These are phyloP conservation scores for Aphaenogaster floridana DNA, from an alignment of 1,140 invertebrate genomes.

Conservation along the genomic window DNA sequence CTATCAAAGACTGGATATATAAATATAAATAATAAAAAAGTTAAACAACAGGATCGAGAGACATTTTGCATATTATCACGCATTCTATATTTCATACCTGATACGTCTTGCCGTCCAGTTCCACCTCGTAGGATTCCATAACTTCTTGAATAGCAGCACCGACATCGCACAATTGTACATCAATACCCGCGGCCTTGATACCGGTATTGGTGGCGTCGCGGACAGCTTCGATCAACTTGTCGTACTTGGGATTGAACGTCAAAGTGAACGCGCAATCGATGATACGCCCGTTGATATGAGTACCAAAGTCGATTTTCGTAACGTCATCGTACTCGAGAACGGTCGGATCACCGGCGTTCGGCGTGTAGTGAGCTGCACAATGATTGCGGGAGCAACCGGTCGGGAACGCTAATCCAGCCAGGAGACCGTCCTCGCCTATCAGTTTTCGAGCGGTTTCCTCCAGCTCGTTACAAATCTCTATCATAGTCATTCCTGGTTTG, in stretches of 20 bases:
- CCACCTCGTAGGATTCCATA: constrained; percentile 99
- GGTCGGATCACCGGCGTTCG: constrained; percentile 98
- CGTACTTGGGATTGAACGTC: constrained; percentile 98
- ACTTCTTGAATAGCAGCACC: constrained; percentile 99
- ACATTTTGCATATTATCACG: neutral
- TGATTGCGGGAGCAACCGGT: constrained; percentile 99
- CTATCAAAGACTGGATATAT: neutral
- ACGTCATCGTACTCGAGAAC: constrained; percentile 99
- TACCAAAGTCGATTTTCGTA: constrained; percentile 99
- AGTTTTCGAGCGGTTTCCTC: constrained; percentile 96
- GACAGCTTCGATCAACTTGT: constrained; percentile 98
- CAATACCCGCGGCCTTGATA: constrained; percentile 97
- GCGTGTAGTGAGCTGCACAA: constrained; percentile 99
- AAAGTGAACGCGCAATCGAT: constrained; percentile 99
- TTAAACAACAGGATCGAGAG: constrained; percentile 77
- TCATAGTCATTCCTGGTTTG: constrained; percentile 99
- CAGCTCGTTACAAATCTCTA: constrained; percentile 99
- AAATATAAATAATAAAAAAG: neutral
- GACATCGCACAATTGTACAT: constrained; percentile 98
- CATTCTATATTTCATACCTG: constrained; percentile 85
- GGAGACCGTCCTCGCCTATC: constrained; percentile 98
- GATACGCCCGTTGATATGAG: constrained; percentile 99
- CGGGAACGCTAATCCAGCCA: constrained; percentile 99
- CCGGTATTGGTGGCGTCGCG: constrained; percentile 99
- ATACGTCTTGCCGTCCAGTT: constrained; percentile 98